phyloP scores from a whole-genome alignment of 2,113 vertebrate species.

The Cryptoleucopteryx plumbea region DNA sequence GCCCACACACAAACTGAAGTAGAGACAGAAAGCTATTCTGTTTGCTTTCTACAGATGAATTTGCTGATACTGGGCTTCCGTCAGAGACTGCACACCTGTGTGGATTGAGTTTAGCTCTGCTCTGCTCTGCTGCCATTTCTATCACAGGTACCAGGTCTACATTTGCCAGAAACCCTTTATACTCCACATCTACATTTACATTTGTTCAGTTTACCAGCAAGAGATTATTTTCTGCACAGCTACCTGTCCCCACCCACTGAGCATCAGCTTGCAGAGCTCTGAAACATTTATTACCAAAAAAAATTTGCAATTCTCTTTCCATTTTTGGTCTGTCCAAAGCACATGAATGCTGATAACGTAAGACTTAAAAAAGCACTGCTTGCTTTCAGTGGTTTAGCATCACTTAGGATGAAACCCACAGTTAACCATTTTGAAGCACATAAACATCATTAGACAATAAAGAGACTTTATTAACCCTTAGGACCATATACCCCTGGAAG shows the following conservation, averaged over 20 bases:
- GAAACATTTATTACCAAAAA: background rate
- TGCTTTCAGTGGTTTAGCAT: background rate
- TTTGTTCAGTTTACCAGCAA: background rate
- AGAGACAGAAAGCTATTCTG: background rate
- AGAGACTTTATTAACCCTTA: background rate
- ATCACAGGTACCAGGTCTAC: background rate
- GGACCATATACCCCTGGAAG: background rate
- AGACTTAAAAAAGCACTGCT: background rate
- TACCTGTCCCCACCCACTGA: background rate
- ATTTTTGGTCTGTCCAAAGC: background rate
- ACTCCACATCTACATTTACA: background rate
- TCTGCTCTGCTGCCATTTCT: background rate
- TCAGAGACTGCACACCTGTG: background rate
- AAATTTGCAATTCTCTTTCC: background rate
- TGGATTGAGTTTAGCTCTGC: background rate
- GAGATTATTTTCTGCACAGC: background rate
- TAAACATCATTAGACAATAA: background rate
- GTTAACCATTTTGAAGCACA: background rate
- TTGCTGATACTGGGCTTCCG: background rate
- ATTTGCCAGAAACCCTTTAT: background rate
- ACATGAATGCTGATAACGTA: background rate
- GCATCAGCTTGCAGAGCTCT: background rate
- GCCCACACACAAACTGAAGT: conserved; percentile 5
- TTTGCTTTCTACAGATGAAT: background rate
- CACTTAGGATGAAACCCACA: background rate